phyloP scores from a whole-genome alignment of 2,888 invertebrate genomes.

The Clivina fossor region DNA sequence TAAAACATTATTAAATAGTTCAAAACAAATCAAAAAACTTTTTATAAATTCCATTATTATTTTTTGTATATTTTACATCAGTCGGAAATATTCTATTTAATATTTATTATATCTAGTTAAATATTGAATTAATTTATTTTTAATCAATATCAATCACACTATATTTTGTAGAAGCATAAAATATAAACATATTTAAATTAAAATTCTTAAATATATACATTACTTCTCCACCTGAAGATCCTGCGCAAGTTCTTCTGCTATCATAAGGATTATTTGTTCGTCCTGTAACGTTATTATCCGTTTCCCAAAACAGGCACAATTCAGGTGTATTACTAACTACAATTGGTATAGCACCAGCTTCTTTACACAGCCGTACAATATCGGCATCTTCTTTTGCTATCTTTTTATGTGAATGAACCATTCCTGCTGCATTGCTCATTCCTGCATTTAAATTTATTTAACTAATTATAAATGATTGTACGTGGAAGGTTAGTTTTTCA shows the following conservation, averaged over 20 bases:
- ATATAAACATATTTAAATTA: background rate
- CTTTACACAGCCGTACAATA: conserved; percentile 62
- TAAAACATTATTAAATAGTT: too few species aligned
- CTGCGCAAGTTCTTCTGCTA: conserved; percentile 71
- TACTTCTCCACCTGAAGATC: conserved; percentile 89
- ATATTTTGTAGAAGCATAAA: background rate
- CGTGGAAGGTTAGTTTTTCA: too few species aligned
- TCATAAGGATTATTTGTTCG: conserved; percentile 83
- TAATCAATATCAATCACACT: background rate
- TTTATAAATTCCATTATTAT: too few species aligned
- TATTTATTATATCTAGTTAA: background rate
- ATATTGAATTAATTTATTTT: background rate
- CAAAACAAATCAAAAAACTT: too few species aligned
- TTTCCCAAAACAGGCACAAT: conserved; percentile 86
- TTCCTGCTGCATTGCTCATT: conserved; percentile 71
- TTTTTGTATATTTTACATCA: too few species aligned
- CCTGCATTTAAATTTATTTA: conserved; percentile 52
- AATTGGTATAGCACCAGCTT: conserved; percentile 79
- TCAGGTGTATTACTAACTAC: conserved; percentile 86
- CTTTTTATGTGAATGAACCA: conserved; percentile 53
- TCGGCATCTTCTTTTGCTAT: conserved; percentile 68
- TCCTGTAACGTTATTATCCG: conserved; percentile 76
- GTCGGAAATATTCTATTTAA: background rate
- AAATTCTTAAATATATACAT: conserved; percentile 1
- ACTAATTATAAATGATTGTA: background rate